Base-by-base conservation (phyloP, 2,888 invertebrate species). In the Athalia circularis region DNA sequence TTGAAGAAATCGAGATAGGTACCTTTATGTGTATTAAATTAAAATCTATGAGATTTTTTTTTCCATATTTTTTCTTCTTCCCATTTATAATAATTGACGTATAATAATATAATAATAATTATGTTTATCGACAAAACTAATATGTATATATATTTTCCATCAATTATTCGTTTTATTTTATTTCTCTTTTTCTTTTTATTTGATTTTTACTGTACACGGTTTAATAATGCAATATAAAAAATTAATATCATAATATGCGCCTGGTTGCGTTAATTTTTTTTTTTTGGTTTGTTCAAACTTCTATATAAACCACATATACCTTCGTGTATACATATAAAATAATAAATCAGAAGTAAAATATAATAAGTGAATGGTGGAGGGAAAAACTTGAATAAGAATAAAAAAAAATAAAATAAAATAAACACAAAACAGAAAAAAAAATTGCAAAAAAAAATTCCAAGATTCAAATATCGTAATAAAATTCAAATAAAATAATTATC, bases 401-500 rank as follows among this genome's bases (percentile, higher is more conserved):
- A 29, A 29, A 29, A 29, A 29, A 29, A 29, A 2, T 1, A 29
- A 29, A 29, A 29, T 1, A 29, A 29, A 29, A 1, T 29, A 29
- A 15, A 50, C 8, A 50, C 5, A 67, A 3, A 50, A 15, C 48
- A 50, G 15, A 45, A 50, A 15, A 67, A 6, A 67, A 54, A 11
- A 13, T 3, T 5, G 43, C 1, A 70, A 11, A 70, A n/a, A 57
- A 45, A 50, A 48, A 50, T 6, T 1, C 29, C 29, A 61, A n/a
- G 13, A 61, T 7, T n/a, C 6, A 61, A 61, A 61, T n/a, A n/a
- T 13, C 6, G 6, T 15, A 62, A n/a, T 11, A 11, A 50, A 75
- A 50, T 11, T 15, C 15, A 75, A 62, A 75, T 50, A 50, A 75
- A 62, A 75, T 75, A 48, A 62, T 75, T 75, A 62, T 64, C 62